These are phyloP conservation scores for Liopterus haemorrhoidalis DNA, from an alignment of 2,888 invertebrate genomes.

Conservation along the genomic window DNA sequence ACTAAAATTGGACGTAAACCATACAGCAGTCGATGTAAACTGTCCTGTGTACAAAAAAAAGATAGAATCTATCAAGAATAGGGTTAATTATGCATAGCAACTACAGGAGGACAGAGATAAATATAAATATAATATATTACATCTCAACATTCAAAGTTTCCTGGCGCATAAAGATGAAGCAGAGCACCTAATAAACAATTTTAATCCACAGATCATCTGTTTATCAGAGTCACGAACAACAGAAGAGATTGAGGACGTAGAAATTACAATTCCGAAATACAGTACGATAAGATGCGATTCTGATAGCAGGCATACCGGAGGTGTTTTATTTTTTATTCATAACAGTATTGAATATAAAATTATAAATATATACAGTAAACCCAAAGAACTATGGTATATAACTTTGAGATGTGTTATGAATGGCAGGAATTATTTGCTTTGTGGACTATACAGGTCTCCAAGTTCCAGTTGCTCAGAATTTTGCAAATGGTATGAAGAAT, in stretches of 20 bases:
- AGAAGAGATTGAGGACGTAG: not conserved
- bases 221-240: conserved; percentile 5
- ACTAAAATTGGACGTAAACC: conserved; percentile 4
- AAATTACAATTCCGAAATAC: not conserved
- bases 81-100: not conserved
- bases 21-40: conserved; percentile 1
- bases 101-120: too few relatives aligned
- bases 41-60: not conserved
- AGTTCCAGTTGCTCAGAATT: not conserved
- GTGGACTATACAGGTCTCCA: not conserved
- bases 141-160: conserved; percentile 5
- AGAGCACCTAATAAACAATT: not conserved
- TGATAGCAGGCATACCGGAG: conserved; percentile 3
- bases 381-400: not conserved
- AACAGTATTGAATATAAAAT: not conserved
- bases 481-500: not conserved
- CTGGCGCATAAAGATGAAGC: conserved; percentile 6
- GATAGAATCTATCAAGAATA: not conserved
- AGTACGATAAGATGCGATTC: conserved; percentile 1
- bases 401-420: not conserved
- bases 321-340: too few relatives aligned
- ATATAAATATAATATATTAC: too few relatives aligned
- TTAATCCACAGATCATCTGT: not conserved
- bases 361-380: not conserved
- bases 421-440: conserved; percentile 1